phyloP scores from a whole-genome alignment of 2,888 invertebrate genomes.

The Epirrhoe alternata region DNA sequence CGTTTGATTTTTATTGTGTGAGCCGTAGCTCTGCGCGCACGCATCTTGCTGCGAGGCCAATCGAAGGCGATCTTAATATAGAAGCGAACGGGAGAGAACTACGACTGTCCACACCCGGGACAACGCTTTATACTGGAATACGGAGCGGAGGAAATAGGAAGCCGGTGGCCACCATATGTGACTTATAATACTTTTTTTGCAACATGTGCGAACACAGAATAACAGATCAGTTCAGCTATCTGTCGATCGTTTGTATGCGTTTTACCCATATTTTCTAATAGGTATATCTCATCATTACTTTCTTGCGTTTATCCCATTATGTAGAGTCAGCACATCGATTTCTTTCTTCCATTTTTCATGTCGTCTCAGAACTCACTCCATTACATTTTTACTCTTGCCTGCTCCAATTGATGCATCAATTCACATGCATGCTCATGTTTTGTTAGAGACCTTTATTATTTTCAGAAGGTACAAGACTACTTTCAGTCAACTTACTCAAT shows the following conservation, averaged over 20 bases:
- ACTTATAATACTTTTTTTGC: slow-evolving; percentile 10
- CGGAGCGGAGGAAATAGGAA: slow-evolving; percentile 51
- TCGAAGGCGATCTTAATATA: slow-evolving; percentile 79
- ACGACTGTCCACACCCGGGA: slow-evolving; percentile 65
- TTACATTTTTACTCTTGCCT: too few species aligned
- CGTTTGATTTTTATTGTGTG: slow-evolving; percentile 77
- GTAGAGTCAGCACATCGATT: too few species aligned
- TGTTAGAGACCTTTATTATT: too few species aligned
- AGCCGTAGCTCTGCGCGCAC: slow-evolving; percentile 68
- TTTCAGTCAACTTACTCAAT: too few species aligned
- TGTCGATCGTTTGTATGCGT: neutral
- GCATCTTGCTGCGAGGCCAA: slow-evolving; percentile 75
- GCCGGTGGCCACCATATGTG: slow-evolving; percentile 36
- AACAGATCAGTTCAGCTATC: neutral
- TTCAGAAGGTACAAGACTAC: too few species aligned
- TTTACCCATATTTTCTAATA: neutral
- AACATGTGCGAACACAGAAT: slow-evolving; percentile 25
- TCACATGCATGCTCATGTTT: too few species aligned
- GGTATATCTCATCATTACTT: neutral
- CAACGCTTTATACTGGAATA: slow-evolving; percentile 65
- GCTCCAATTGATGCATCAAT: too few species aligned
- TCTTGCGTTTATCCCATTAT: too few species aligned
- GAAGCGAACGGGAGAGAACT: slow-evolving; percentile 72
- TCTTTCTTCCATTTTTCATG: too few species aligned
- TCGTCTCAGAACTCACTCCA: too few species aligned